Conservation (phyloP, 2,113 vertebrate genomes). For the Misgurnus anguillicaudatus region DNA sequence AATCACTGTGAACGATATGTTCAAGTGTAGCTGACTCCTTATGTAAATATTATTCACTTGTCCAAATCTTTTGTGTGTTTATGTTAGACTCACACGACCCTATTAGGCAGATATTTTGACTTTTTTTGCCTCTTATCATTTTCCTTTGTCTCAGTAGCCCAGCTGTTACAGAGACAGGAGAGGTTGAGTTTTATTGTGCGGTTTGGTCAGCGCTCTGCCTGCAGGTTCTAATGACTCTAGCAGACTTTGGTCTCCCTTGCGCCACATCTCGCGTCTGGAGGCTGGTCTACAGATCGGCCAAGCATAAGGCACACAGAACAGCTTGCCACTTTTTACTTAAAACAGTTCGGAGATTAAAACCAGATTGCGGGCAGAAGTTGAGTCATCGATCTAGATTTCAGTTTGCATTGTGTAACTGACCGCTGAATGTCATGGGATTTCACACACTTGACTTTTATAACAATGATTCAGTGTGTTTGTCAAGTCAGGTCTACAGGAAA, state of each 20-base stretch:
- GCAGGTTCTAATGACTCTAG: conserved; percentile 33
- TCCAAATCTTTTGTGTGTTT: neutral
- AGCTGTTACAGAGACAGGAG: neutral
- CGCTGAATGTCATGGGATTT: conserved; percentile 11
- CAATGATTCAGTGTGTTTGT: conserved; percentile 17
- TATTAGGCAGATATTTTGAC: neutral
- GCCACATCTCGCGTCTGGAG: conserved; percentile 9
- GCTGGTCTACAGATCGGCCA: conserved; percentile 26
- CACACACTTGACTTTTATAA: neutral
- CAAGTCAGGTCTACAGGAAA: conserved; percentile 13
- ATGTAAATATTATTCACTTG: neutral
- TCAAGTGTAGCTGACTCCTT: neutral
- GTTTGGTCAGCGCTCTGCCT: conserved; percentile 14
- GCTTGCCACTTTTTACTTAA: conserved; percentile 11
- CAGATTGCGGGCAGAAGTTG: conserved; percentile 46
- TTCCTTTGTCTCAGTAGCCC: neutral
- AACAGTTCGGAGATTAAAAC: conserved; percentile 39
- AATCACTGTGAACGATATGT: neutral
- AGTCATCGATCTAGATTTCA: conserved; percentile 32
- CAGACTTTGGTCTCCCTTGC: conserved; percentile 32
- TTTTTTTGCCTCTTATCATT: neutral
- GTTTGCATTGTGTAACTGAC: conserved; percentile 27
- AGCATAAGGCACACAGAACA: conserved; percentile 32
- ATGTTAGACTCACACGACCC: neutral
- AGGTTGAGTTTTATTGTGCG: neutral